phyloP scores from a whole-genome alignment of 2,113 vertebrate genomes.

The Onychostoma macrolepis region DNA sequence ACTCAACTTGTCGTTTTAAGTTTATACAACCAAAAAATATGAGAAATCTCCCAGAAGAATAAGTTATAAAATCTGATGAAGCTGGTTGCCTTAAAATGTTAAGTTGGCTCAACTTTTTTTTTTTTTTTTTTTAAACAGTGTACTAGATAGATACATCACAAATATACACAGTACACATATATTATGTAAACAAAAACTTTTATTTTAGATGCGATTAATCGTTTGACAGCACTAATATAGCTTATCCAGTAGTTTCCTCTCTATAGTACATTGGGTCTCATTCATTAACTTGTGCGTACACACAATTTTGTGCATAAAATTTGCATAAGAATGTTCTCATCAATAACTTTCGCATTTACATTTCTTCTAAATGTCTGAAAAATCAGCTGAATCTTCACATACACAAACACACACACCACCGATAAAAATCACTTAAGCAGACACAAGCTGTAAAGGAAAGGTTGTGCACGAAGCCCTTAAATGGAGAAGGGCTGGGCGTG shows the following conservation, averaged over 20 bases:
- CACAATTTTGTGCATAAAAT: background rate
- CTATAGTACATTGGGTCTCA: background rate
- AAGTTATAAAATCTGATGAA: no score
- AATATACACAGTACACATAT: no score
- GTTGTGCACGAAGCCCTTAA: background rate
- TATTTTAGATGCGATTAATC: no score
- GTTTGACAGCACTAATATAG: background rate
- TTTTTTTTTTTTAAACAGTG: no score
- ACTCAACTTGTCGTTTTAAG: no score
- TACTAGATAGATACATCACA: no score
- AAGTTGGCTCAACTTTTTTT: no score
- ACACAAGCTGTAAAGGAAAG: background rate
- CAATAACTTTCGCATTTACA: background rate
- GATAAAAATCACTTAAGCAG: no score
- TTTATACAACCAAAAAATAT: no score
- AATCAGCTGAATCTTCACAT: background rate
- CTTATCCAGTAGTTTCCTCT: background rate
- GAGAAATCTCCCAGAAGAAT: no score
- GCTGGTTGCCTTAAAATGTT: no score
- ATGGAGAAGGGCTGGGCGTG: background rate
- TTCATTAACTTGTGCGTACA: background rate
- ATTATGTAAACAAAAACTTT: no score
- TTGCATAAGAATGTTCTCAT: background rate
- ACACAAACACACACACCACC: background rate
- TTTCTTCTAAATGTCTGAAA: background rate